Evolutionary conservation across 1,140 invertebrate species (phyloP).

Genomic region (Panagrolaimus sp.): DNA sequence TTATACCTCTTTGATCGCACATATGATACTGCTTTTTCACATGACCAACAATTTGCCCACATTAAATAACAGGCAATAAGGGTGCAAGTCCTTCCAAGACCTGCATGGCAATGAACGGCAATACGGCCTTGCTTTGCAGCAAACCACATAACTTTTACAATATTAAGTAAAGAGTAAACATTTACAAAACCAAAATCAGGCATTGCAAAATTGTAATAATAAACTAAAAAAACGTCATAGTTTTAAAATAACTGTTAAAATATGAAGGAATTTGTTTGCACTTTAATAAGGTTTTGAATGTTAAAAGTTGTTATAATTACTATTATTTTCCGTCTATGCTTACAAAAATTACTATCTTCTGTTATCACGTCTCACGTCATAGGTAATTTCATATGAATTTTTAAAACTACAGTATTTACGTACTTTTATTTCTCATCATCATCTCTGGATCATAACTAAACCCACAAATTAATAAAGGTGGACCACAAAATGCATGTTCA

Average conservation of each 20-base stretch:
- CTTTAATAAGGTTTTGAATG: too few relatives aligned
- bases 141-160: slow-evolving; percentile 44
- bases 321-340: too few relatives aligned
- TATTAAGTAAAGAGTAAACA: slow-evolving; percentile 29
- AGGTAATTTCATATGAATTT: not conserved
- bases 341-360: too few relatives aligned
- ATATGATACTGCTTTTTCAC: slow-evolving; percentile 29
- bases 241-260: too few relatives aligned
- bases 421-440: slow-evolving; percentile 41
- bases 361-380: too few relatives aligned
- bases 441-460: slow-evolving; percentile 45
- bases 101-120: slow-evolving; percentile 44
- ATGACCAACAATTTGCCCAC: slow-evolving; percentile 31
- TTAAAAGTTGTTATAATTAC: too few relatives aligned
- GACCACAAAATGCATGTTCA: slow-evolving; percentile 44
- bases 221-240: slow-evolving; percentile 37
- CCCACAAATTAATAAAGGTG: slow-evolving; percentile 32
- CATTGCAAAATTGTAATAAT: slow-evolving; percentile 47
- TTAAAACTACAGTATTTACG: not conserved
- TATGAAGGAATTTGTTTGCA: too few relatives aligned
- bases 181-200: slow-evolving; percentile 36
- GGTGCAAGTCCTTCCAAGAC: slow-evolving; percentile 39
- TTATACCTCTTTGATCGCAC: slow-evolving; percentile 28
- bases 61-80: slow-evolving; percentile 43
- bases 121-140: slow-evolving; percentile 31